Percentiles rank a stretch among this genome's conserved stretches.
These are phyloP conservation scores for Guaruba guarouba DNA, from an alignment of 2,113 vertebrate genomes.

Conservation along the genomic window DNA sequence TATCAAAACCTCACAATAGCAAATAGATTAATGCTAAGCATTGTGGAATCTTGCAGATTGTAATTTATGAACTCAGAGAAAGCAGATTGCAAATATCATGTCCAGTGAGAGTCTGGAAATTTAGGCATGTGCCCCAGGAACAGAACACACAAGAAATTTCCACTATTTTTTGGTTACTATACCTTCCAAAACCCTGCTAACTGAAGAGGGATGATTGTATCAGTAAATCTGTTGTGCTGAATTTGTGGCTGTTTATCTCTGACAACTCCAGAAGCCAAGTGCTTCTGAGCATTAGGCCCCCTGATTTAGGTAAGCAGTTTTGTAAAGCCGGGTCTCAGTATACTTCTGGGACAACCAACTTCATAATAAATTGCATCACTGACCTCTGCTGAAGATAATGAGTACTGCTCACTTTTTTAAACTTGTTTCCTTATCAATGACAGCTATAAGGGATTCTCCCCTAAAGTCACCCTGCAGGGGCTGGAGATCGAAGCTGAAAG, in stretches of 20 bases:
- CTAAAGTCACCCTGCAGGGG: neutral
- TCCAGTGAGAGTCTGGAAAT: neutral
- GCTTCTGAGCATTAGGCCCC: neutral
- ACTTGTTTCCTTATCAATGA: neutral
- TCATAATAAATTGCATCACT: neutral
- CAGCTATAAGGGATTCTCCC: neutral
- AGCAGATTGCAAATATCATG: neutral
- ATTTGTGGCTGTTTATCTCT: neutral
- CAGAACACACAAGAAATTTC: neutral
- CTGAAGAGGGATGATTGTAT: neutral
- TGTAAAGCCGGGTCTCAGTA: neutral
- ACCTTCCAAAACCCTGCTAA: neutral
- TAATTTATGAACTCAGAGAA: neutral
- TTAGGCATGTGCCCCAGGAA: neutral
- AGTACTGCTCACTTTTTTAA: neutral
- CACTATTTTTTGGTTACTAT: neutral
- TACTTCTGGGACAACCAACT: neutral
- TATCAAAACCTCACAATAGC: neutral
- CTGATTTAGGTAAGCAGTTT: neutral
- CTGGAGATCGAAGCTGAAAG: neutral
- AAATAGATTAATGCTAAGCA: fast-evolving
- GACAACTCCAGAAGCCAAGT: neutral
- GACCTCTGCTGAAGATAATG: conserved; percentile 41
- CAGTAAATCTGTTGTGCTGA: neutral
- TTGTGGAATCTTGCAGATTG: neutral